A percentile compares a stretch with the other conserved stretches of the same genome.
Evolutionary conservation across 2,888 invertebrate species (phyloP).

Genomic region (Vannuccia rotundouncinata): DNA sequence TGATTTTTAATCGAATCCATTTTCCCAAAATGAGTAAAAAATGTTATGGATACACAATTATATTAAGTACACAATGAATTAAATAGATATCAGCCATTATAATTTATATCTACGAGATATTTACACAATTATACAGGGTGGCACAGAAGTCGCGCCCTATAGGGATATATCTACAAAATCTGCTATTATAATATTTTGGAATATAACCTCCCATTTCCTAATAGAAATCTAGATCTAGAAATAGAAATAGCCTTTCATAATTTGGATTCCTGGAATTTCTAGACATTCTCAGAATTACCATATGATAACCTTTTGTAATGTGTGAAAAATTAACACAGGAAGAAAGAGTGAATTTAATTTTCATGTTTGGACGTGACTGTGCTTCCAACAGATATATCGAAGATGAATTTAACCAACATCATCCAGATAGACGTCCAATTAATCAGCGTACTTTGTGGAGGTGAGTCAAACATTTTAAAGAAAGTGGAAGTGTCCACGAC

Average conservation of each 20-base stretch:
- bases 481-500: conserved; percentile 31
- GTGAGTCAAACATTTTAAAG: conserved; percentile 9
- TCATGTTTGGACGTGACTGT: conserved; percentile 11
- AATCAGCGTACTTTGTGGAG: not conserved
- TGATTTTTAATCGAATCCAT: too few species aligned
- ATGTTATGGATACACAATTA: too few species aligned
- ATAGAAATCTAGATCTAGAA: conserved; percentile 15
- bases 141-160: conserved; percentile 28
- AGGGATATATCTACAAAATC: conserved; percentile 27
- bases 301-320: not conserved
- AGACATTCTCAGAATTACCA: conserved; percentile 19
- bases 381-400: not conserved
- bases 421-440: conserved; percentile 27
- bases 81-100: too few species aligned
- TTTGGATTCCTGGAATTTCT: not conserved
- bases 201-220: conserved; percentile 1
- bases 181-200: conserved; percentile 8
- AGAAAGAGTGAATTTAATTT: conserved; percentile 26
- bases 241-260: conserved; percentile 17
- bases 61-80: too few species aligned
- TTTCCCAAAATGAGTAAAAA: too few species aligned
- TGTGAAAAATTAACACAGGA: conserved; percentile 21
- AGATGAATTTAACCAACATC: not conserved
- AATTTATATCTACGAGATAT: too few species aligned
- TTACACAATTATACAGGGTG: not conserved